These are phyloP conservation scores for Lucilia cuprina DNA, from an alignment of 1,140 invertebrate genomes.

Conservation along the genomic window DNA sequence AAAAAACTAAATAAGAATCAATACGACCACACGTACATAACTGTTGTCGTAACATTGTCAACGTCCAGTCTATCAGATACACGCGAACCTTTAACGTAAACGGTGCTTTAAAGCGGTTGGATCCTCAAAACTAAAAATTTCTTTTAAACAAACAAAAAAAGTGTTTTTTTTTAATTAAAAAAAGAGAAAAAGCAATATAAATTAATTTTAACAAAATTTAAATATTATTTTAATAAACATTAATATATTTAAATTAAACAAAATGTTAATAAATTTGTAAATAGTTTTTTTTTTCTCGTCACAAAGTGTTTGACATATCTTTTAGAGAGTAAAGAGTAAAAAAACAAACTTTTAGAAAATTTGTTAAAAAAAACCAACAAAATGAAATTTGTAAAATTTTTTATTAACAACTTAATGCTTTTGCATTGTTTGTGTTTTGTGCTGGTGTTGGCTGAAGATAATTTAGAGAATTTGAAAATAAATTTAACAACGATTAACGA, in stretches of 20 bases:
- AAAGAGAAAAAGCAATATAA: neutral
- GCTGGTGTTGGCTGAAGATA: neutral
- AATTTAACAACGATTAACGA: neutral
- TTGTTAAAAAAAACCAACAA: neutral
- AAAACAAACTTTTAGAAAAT: too few species aligned
- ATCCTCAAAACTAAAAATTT: neutral
- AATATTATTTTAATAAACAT: too few species aligned
- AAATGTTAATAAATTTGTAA: too few species aligned
- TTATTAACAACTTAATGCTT: neutral
- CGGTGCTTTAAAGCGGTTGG: constrained; percentile 47
- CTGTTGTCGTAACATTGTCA: constrained; percentile 54
- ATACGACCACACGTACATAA: constrained; percentile 39
- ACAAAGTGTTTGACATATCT: neutral
- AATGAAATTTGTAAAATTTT: neutral
- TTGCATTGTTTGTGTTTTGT: neutral
- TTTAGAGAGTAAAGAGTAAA: too few species aligned
- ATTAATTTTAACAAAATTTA: neutral
- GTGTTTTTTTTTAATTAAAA: too few species aligned
- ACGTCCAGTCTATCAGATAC: constrained; percentile 53
- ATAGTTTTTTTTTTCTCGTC: too few species aligned
- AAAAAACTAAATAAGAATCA: neutral
- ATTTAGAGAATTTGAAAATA: neutral
- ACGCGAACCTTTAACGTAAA: constrained; percentile 51
- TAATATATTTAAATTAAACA: too few species aligned
- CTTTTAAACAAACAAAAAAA: neutral